Conservation (phyloP, 1,140 invertebrate species). For the Hycleus cichorii region DNA sequence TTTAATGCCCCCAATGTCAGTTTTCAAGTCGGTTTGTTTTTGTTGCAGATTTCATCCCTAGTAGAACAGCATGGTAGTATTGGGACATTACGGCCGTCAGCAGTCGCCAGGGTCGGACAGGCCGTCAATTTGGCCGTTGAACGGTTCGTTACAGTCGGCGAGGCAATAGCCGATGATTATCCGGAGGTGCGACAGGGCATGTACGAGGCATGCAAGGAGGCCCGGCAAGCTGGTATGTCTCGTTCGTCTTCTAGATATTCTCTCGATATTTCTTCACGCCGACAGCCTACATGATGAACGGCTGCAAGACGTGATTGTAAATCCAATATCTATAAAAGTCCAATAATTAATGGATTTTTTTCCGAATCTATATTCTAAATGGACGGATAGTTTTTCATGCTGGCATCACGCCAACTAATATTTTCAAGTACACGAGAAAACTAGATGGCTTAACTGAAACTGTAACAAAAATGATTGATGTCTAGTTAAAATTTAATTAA, state of each 20-base stretch:
- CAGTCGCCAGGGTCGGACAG: constrained; percentile 87
- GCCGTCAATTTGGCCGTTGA: constrained; percentile 95
- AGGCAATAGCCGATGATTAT: constrained; percentile 97
- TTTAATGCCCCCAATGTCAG: background rate
- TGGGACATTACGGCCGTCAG: constrained; percentile 54
- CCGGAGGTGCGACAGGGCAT: constrained; percentile 93
- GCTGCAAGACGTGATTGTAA: too few species aligned
- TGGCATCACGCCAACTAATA: too few species aligned
- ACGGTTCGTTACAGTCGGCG: constrained; percentile 93
- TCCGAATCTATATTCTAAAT: background rate
- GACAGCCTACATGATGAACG: too few species aligned
- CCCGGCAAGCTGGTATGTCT: constrained; percentile 78
- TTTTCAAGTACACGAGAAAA: too few species aligned
- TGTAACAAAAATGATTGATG: too few species aligned
- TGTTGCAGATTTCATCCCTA: constrained; percentile 81
- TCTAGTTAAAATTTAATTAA: background rate
- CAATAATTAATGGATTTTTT: too few species aligned
- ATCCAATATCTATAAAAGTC: too few species aligned
- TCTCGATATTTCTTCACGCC: too few species aligned
- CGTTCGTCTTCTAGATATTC: background rate
- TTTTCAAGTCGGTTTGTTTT: constrained; percentile 14
- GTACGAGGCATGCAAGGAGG: constrained; percentile 96
- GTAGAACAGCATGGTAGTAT: constrained; percentile 55
- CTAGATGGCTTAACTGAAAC: too few species aligned
- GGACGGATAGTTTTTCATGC: too few species aligned